A percentile compares a stretch with the other conserved stretches of the same genome.
Evolutionary conservation across 23 tunicate species (phyloP).

Genomic region (Halocynthia aurantium): DNA sequence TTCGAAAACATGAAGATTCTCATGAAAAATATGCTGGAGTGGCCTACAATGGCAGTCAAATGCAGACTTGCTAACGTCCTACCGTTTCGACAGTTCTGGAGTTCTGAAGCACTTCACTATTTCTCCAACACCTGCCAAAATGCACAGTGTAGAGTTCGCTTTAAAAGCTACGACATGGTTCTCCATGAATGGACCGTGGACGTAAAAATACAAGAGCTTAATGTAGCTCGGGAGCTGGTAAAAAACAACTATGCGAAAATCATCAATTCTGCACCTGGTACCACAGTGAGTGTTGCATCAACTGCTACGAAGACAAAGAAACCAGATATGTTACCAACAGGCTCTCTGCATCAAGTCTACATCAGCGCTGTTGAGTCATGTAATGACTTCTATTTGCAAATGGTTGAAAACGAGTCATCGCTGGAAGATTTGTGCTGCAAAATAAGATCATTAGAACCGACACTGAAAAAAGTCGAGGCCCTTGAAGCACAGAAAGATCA

Average conservation of each 20-base stretch:
- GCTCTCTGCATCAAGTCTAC: conserved; percentile 23
- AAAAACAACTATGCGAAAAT: conserved; percentile 8
- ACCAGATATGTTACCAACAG: not conserved
- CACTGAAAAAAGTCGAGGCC: not conserved
- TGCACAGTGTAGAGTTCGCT: conserved; percentile 6
- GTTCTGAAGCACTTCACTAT: not conserved
- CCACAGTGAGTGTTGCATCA: not conserved
- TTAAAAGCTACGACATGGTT: conserved; percentile 9
- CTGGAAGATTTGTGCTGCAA: conserved; percentile 26
- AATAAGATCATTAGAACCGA: conserved; percentile 15
- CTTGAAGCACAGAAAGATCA: not conserved
- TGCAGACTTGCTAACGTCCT: conserved; percentile 35
- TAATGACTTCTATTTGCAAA: conserved; percentile 37
- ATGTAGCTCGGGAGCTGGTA: conserved; percentile 26
- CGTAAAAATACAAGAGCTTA: conserved; percentile 14
- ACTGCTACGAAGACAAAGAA: not conserved
- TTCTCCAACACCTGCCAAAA: not conserved
- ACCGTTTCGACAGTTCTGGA: conserved; percentile 11
- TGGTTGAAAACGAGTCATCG: conserved; percentile 1
- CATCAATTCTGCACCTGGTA: not conserved
- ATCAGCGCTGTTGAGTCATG: conserved; percentile 63
- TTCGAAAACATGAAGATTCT: conserved; percentile 42
- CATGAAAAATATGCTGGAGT: conserved; percentile 31
- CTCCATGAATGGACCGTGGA: conserved; percentile 31
- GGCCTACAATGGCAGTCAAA: conserved; percentile 55